These are phyloP conservation scores for Macropodus opercularis DNA, from an alignment of 2,797 vertebrate genomes.

Conservation along the genomic window DNA sequence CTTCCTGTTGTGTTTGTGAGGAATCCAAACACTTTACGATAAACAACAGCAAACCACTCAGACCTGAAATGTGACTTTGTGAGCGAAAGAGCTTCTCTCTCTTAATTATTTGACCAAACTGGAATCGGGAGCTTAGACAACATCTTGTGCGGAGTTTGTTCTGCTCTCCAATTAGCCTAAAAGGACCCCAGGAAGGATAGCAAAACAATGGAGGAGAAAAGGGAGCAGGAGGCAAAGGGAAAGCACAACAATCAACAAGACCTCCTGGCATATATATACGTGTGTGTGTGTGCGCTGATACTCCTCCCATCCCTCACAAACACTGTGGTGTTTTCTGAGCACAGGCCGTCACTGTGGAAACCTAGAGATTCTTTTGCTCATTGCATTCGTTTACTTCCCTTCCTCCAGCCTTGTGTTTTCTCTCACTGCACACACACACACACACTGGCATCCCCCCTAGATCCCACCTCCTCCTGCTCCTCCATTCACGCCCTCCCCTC, in stretches of 20 bases:
- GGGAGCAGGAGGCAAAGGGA: conserved; percentile 55
- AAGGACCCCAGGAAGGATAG: conserved; percentile 69
- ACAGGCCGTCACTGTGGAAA: conserved; percentile 89
- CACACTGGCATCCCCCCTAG: conserved; percentile 28
- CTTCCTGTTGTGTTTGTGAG: conserved; percentile 49
- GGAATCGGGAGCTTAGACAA: conserved; percentile 67
- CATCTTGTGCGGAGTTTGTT: conserved; percentile 66
- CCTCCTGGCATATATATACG: conserved; percentile 64
- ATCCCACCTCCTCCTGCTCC: conserved; percentile 62
- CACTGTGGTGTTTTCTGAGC: conserved; percentile 68
- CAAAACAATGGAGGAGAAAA: conserved; percentile 66
- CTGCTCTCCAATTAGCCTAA: conserved; percentile 82
- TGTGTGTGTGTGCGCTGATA: conserved; percentile 32
- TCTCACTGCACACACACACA: conserved; percentile 73
- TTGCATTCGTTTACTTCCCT: conserved; percentile 67
- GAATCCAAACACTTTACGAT: conserved; percentile 61
- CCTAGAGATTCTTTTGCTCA: conserved; percentile 73
- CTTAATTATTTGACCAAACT: conserved; percentile 82
- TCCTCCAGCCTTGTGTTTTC: conserved; percentile 65
- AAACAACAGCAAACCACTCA: conserved; percentile 69
- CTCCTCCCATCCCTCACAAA: conserved; percentile 56
- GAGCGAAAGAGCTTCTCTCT: conserved; percentile 55
- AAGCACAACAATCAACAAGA: conserved; percentile 79
- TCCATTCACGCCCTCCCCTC: conserved; percentile 85
- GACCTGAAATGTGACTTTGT: conserved; percentile 61